A percentile compares a stretch with the other conserved stretches of the same genome.
These are phyloP conservation scores for Brachionus paranguensis DNA, from an alignment of 1,140 invertebrate genomes.

Conservation along the genomic window DNA sequence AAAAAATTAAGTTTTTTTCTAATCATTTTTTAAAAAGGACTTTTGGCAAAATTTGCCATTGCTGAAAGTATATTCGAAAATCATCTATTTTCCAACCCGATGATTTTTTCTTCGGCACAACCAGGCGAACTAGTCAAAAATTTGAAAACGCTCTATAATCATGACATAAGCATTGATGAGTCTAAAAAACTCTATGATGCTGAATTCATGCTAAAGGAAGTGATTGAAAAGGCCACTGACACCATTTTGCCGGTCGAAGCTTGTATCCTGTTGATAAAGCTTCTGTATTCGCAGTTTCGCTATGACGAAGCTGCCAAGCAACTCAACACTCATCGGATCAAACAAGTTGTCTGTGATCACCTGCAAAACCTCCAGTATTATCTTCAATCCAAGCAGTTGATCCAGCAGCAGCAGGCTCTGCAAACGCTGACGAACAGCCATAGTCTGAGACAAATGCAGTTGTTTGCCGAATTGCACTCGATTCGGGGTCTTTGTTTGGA, in stretches of 20 bases:
- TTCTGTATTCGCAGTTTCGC: conserved; percentile 24
- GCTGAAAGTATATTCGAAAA: conserved; percentile 25
- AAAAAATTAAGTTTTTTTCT: background rate
- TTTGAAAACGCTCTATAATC: background rate
- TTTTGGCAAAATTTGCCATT: background rate
- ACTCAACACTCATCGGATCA: background rate
- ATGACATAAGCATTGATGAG: background rate
- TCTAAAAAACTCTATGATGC: background rate
- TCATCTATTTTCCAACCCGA: conserved; percentile 1
- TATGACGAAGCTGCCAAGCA: conserved; percentile 21
- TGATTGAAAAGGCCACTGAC: background rate
- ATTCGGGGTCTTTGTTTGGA: conserved; percentile 9
- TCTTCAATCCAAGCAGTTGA: background rate
- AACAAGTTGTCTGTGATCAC: background rate
- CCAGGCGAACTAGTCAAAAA: background rate
- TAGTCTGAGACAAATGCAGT: conserved; percentile 4
- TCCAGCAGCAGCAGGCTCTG: background rate
- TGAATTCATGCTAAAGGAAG: conserved; percentile 7
- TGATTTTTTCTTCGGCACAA: background rate
- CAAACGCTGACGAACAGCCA: background rate
- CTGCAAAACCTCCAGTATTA: background rate
- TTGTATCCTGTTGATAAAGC: background rate
- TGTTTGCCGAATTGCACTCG: conserved; percentile 13
- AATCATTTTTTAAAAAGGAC: background rate
- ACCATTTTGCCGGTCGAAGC: background rate